Percentiles rank a stretch among this genome's conserved stretches.
Conservation (phyloP, 2,113 vertebrate species). For the Entelurus aequoreus region DNA sequence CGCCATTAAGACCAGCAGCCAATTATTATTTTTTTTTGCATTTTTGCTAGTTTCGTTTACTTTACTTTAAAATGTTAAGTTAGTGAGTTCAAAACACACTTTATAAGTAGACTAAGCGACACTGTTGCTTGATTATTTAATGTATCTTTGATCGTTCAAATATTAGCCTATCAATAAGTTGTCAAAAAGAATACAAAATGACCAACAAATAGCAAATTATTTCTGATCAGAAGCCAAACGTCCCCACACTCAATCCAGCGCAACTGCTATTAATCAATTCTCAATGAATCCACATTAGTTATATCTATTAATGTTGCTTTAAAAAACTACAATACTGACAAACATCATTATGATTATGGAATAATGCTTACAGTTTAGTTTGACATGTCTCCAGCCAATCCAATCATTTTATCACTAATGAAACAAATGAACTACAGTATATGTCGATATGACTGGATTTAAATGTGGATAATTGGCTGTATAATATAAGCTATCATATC, state of each 20-base stretch:
- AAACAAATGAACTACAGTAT: conserved; percentile 32
- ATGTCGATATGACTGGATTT: conserved; percentile 33
- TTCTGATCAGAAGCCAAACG: conserved; percentile 13
- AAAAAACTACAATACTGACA: neutral
- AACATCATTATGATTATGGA: neutral
- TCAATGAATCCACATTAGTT: neutral
- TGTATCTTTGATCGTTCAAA: neutral
- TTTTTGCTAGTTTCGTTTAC: neutral
- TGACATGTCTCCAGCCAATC: neutral
- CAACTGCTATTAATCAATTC: neutral
- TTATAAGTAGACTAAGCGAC: conserved; percentile 1
- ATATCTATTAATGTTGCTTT: neutral
- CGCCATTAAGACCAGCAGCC: neutral
- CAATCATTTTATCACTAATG: neutral
- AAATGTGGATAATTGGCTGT: conserved; percentile 50
- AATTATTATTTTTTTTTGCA: conserved; percentile 6
- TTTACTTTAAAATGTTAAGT: neutral
- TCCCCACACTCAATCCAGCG: neutral
- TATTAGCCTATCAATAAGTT: conserved; percentile 3
- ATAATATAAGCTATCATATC: conserved; percentile 58
- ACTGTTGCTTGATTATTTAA: conserved; percentile 1
- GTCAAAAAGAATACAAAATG: conserved; percentile 12
- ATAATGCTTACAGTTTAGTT: neutral
- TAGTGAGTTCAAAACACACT: neutral
- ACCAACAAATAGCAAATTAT: conserved; percentile 3